These are phyloP conservation scores for Tanytarsus gracilentus DNA, from an alignment of 2,888 invertebrate species.

Conservation along the genomic window DNA sequence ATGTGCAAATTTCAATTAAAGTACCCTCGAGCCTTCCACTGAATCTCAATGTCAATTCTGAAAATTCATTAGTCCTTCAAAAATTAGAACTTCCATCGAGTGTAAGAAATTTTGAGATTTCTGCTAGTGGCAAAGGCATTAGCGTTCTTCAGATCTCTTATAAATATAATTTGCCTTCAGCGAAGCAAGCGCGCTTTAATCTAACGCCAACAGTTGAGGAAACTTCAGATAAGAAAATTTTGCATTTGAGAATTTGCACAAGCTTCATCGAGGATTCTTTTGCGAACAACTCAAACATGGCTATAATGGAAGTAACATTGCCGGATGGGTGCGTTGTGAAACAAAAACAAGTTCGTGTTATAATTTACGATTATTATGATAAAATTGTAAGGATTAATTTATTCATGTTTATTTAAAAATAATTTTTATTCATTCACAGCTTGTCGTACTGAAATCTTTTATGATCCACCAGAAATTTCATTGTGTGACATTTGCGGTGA, in stretches of 20 bases:
- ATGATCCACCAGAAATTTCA: conserved; percentile 58
- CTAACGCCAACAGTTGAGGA: conserved; percentile 78
- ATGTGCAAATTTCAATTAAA: conserved; percentile 35
- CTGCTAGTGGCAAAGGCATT: conserved; percentile 71
- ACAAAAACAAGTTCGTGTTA: conserved; percentile 70
- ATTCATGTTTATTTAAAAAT: neutral
- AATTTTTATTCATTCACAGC: conserved; percentile 45
- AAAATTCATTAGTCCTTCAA: conserved; percentile 75
- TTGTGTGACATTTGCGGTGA: conserved; percentile 78
- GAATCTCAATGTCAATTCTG: conserved; percentile 58
- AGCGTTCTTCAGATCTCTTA: conserved; percentile 70
- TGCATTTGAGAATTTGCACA: conserved; percentile 74
- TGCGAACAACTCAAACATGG: conserved; percentile 67
- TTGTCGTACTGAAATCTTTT: conserved; percentile 74
- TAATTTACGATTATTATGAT: conserved; percentile 79
- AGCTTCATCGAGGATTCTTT: conserved; percentile 54
- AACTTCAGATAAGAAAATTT: conserved; percentile 62
- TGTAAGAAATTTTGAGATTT: conserved; percentile 58
- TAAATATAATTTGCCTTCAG: conserved; percentile 73
- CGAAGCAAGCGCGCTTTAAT: conserved; percentile 76
- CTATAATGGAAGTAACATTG: conserved; percentile 72
- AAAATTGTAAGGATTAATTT: conserved; percentile 35
- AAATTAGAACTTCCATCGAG: conserved; percentile 49
- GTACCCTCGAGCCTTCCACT: conserved; percentile 35
- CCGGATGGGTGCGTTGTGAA: conserved; percentile 79